These are phyloP conservation scores for Darevskia nairensis DNA, from an alignment of 2,797 vertebrate genomes.

Conservation along the genomic window DNA sequence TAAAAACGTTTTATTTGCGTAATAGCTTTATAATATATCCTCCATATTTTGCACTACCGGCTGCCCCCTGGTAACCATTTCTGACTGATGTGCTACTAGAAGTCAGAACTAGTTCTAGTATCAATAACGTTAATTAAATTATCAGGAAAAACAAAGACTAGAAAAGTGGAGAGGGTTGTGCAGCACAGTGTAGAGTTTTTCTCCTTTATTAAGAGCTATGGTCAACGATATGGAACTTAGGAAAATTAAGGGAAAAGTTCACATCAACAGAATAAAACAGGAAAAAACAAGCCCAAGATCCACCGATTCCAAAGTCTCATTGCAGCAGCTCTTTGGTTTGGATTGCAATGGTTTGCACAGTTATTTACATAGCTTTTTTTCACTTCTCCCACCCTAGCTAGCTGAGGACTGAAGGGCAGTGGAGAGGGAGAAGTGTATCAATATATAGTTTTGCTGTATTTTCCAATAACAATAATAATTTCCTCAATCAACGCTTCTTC, in stretches of 20 bases:
- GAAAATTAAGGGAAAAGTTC: slow-evolving; percentile 30
- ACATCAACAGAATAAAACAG: slow-evolving; percentile 10
- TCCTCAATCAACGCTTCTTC: background rate
- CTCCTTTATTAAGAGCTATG: slow-evolving; percentile 42
- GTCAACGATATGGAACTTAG: background rate
- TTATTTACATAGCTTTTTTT: too few species aligned
- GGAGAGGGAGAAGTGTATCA: background rate
- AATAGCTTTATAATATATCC: background rate
- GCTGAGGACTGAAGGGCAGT: background rate
- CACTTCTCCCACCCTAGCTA: background rate
- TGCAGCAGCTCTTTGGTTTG: too few species aligned
- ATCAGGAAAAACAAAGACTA: slow-evolving; percentile 43
- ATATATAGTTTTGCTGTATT: background rate
- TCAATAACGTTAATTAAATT: slow-evolving; percentile 56
- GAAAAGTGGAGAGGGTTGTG: slow-evolving; percentile 39
- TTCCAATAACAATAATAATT: too few species aligned
- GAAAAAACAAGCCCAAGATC: background rate
- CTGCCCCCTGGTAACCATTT: slow-evolving; percentile 27
- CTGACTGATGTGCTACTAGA: slow-evolving; percentile 37
- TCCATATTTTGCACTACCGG: background rate
- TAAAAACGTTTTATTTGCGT: too few species aligned
- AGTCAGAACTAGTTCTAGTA: slow-evolving; percentile 43
- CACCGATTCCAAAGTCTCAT: background rate
- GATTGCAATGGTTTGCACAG: too few species aligned
- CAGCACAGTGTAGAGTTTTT: background rate